phyloP scores from a whole-genome alignment of 2,888 invertebrate species.

The Parnassius smintheus region DNA sequence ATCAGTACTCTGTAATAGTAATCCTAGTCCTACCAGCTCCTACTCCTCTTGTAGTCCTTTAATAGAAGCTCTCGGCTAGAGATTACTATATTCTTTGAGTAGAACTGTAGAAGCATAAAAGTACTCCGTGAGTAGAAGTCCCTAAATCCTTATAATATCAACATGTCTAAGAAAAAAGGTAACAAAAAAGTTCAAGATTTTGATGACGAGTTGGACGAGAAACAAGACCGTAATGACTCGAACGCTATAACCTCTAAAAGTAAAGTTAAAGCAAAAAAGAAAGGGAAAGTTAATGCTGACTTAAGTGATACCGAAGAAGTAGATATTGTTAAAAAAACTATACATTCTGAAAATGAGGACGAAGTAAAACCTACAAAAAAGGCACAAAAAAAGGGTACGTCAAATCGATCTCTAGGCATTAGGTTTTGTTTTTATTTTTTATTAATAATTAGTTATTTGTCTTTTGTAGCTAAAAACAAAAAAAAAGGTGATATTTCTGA shows the following conservation, averaged over 20 bases:
- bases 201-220: slow-evolving; percentile 77
- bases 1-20: no score
- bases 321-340: slow-evolving; percentile 47
- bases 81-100: no score
- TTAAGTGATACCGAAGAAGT: slow-evolving; percentile 68
- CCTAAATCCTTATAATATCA: no score
- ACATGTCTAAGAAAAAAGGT: slow-evolving; percentile 82
- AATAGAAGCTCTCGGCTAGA: no score
- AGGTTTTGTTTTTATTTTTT: slow-evolving; percentile 1
- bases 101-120: no score
- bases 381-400: slow-evolving; percentile 76
- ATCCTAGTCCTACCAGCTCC: no score
- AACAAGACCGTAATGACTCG: slow-evolving; percentile 51
- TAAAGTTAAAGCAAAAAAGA: slow-evolving; percentile 74
- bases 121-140: no score
- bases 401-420: background rate
- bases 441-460: slow-evolving; percentile 13
- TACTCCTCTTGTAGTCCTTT: no score
- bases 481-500: slow-evolving; percentile 68
- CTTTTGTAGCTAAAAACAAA: slow-evolving; percentile 62
- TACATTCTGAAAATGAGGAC: slow-evolving; percentile 68
- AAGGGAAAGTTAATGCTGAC: slow-evolving; percentile 71
- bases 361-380: slow-evolving; percentile 66
- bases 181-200: slow-evolving; percentile 81
- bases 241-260: slow-evolving; percentile 77